phyloP scores from a whole-genome alignment of 2,888 invertebrate species.

The Metacarcinus magister region DNA sequence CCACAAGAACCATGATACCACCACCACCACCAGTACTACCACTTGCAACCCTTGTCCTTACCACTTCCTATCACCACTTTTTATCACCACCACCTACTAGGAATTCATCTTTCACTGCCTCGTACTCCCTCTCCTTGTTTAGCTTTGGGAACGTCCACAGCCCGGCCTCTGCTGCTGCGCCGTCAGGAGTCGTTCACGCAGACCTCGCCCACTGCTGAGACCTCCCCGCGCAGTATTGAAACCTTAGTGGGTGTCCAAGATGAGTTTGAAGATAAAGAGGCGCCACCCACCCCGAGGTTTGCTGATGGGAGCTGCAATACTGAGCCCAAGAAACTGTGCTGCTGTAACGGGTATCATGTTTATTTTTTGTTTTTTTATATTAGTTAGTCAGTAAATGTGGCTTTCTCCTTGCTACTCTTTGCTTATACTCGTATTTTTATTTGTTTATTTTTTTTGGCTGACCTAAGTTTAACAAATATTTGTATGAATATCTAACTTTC shows the following conservation, averaged over 20 bases:
- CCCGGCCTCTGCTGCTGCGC: neutral
- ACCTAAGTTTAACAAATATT: no score
- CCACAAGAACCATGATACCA: no score
- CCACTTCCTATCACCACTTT: no score
- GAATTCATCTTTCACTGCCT: neutral
- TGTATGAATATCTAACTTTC: no score
- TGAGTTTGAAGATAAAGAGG: neutral
- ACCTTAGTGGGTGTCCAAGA: neutral
- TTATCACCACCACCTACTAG: no score
- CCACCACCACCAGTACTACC: no score
- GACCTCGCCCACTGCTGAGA: neutral
- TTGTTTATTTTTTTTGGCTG: no score
- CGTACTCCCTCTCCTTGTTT: neutral
- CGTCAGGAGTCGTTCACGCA: slow-evolving; percentile 27
- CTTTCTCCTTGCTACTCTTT: neutral
- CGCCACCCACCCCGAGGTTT: neutral
- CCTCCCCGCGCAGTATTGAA: neutral
- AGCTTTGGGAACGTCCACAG: neutral
- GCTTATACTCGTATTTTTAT: no score
- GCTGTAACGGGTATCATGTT: neutral
- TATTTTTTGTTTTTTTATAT: neutral
- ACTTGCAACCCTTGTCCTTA: no score
- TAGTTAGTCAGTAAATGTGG: neutral
- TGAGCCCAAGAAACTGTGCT: neutral
- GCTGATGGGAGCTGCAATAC: neutral